Evolutionary conservation across 2,888 invertebrate genomes (phyloP), one percentile per base, ranked within the genome.

Genomic region (Synergus laeviventris): DNA sequence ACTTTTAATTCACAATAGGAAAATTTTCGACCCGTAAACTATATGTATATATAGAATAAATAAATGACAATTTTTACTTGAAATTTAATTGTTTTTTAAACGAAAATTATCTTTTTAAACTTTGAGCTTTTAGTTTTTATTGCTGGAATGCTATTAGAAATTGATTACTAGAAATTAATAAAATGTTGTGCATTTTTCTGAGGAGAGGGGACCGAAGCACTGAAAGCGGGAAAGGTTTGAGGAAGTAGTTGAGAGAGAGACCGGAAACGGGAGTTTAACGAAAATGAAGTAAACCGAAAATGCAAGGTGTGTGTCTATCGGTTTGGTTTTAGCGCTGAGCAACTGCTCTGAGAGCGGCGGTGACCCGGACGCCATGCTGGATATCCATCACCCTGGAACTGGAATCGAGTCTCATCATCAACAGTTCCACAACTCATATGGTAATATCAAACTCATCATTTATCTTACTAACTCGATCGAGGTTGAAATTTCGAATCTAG

Each of bases 251-350:
- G 31, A 54, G 70, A 54, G 70, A 45, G 70, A 70, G 49, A 80
- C 80, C 78, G 81, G 80, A 83, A 84, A 83, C 85, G 84, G 82
- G 82, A 81, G 83, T 81, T 79, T 75, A 79, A 77, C 74, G 79
- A 78, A 79, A 84, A 81, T 83, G 81, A 85, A 84, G 84, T 84
- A 84, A 81, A 88, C 88, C 88, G 86, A 90, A 90, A 89, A 88
- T 86, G 89, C 89, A 90, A 89, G 90, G 91, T 91, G 91, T 90
- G 89, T 90, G 91, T 91, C 91, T 91, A 90, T 91, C 91, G 90
- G 90, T 91, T 91, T 91, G 91, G 91, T 91, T 91, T 91, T 91
- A 91, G 91, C 90, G 83, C 91, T 91, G 90, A 91, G 90, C 88
- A 91, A 91, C 91, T 90, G 91, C 89, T 91, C 91, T 89, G 91